phyloP scores from a whole-genome alignment of 2,888 invertebrate species.

The Phragmatobia fuliginosa region DNA sequence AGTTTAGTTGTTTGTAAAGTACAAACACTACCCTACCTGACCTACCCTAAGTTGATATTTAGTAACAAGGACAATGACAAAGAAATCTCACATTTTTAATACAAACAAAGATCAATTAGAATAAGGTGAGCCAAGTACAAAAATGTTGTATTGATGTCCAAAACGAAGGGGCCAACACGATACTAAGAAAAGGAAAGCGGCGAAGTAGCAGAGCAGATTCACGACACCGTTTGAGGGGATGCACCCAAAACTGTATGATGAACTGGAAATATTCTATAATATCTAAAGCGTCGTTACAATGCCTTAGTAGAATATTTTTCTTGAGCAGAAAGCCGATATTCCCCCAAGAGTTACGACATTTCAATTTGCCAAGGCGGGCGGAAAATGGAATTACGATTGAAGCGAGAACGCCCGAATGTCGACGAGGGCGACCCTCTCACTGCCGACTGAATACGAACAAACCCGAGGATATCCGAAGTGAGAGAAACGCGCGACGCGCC shows the following conservation, averaged over 20 bases:
- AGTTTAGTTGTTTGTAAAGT: background rate
- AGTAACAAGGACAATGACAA: background rate
- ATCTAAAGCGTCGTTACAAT: conserved; percentile 83
- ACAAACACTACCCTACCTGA: conserved; percentile 53
- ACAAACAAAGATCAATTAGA: conserved; percentile 36
- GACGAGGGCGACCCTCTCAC: conserved; percentile 64
- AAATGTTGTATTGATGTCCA: conserved; percentile 58
- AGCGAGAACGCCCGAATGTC: conserved; percentile 79
- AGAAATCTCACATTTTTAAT: conserved; percentile 22
- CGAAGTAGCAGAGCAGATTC: conserved; percentile 75
- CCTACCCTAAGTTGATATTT: conserved; percentile 52
- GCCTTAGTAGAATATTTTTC: conserved; percentile 85
- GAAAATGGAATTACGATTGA: conserved; percentile 87
- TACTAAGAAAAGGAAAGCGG: conserved; percentile 58
- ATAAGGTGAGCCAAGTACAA: conserved; percentile 46
- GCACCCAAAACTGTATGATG: conserved; percentile 77
- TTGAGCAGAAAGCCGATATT: conserved; percentile 86
- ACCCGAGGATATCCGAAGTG: conserved; percentile 69
- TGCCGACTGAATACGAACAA: conserved; percentile 67
- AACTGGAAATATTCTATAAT: conserved; percentile 84
- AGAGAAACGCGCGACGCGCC: conserved; percentile 70
- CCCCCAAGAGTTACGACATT: conserved; percentile 87
- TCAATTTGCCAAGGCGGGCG: conserved; percentile 88
- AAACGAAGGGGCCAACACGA: conserved; percentile 61
- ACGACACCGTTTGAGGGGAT: conserved; percentile 76